These are phyloP conservation scores for Orcinus orca DNA, from an alignment of 2,113 vertebrate species.

Conservation along the genomic window DNA sequence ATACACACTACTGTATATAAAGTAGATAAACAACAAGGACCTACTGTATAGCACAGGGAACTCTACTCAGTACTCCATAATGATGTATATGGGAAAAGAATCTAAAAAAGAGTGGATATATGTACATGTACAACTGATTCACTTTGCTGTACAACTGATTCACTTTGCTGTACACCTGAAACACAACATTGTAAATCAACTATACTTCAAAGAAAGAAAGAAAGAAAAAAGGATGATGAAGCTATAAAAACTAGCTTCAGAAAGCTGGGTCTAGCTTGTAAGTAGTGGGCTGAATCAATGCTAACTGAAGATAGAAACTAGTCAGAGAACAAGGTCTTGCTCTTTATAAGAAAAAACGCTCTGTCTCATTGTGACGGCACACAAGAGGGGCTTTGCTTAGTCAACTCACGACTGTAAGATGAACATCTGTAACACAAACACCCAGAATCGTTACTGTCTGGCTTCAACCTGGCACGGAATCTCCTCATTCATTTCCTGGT, in stretches of 20 bases:
- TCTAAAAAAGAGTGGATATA: background rate
- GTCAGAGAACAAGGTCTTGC: background rate
- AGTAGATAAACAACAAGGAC: background rate
- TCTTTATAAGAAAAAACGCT: background rate
- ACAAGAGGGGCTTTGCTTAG: background rate
- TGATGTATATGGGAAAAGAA: background rate
- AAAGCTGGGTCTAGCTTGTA: background rate
- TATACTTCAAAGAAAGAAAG: background rate
- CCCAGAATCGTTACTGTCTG: background rate
- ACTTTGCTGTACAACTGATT: background rate
- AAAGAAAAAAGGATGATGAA: background rate
- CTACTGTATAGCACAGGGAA: background rate
- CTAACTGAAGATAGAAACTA: background rate
- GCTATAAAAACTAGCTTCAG: background rate
- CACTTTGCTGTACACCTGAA: background rate
- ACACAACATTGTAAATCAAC: background rate
- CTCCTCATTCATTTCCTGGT: background rate
- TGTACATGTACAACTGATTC: background rate
- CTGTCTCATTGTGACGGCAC: background rate
- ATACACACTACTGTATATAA: too few species aligned
- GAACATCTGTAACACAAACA: background rate
- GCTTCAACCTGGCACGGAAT: background rate
- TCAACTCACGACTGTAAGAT: background rate
- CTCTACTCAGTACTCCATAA: background rate
- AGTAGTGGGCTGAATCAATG: too few species aligned